Base-by-base conservation (phyloP, 2,113 vertebrate species). In the Callithrix jacchus region DNA sequence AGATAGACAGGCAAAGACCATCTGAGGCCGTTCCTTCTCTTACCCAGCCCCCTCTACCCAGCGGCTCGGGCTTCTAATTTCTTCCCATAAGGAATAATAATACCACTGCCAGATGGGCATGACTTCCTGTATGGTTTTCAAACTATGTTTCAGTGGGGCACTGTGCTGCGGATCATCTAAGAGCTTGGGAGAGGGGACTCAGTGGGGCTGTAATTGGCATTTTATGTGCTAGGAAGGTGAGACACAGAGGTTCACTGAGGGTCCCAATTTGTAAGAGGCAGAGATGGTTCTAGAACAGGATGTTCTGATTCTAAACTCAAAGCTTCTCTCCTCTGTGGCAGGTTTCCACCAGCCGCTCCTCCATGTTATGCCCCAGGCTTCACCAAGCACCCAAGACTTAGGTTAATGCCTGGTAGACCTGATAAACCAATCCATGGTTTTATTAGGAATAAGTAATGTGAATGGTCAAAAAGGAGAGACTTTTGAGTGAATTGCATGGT, bases 51-150 rank as follows among this genome's bases (percentile, higher is more conserved):
- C 16, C 5, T 37, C 32, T 6, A 20, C 9, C 0, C 1, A 45
- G 52, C 1, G 12, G 35, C 45, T 47, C 27, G 2, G 61, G 30
- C 27, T 64, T 30, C 45, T 32, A 35, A 30, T 82, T 76, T 49
- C 30, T 95, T 83, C 30, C 35, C 5, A 0, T 37, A 54, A 45
- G 56, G 47, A 71, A 54, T 35, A 73, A 10, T 16, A 91, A 42
- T 7, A 23, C 10, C 30, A 2, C 17, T 2, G 0, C 37, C 35
- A 23, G 25, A 27, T 52, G 82, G 18, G 32, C 3, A 0, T 32
- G 8, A 56, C 13, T 27, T 47, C 40, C 42, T 74, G 8, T n/a
- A 21, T 5, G n/a, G 9, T 74, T 87, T 89, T 47, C 45, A 83
- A 77, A 54, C 37, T 17, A 35, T 6, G 25, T 68, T 80, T 8